These are phyloP conservation scores for Arrhamphus sclerolepis DNA, from an alignment of 2,797 vertebrate species.

Conservation along the genomic window DNA sequence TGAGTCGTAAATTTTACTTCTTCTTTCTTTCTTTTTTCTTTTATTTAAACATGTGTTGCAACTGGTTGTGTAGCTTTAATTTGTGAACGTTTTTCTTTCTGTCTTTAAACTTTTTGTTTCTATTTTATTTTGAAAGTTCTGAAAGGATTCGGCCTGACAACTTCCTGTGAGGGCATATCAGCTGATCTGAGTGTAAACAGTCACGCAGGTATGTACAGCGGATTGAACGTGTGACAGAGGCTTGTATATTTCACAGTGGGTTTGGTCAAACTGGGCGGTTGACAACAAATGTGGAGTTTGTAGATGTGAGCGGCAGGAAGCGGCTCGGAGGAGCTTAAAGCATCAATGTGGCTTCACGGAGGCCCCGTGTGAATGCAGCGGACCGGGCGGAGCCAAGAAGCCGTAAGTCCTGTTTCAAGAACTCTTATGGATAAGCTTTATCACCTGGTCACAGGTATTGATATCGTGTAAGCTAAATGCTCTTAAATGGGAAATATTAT, in stretches of 20 bases:
- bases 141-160: fast-evolving
- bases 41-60: no score
- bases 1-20: no score
- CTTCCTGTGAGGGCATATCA: conserved; percentile 57
- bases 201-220: not conserved
- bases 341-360: conserved; percentile 47
- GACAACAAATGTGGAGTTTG: not conserved
- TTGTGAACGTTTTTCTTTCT: not conserved
- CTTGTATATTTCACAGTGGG: not conserved
- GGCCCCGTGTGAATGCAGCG: conserved; percentile 30
- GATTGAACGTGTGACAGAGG: not conserved
- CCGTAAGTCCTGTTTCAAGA: conserved; percentile 48
- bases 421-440: no score
- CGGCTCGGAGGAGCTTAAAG: conserved; percentile 33
- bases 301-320: conserved; percentile 16
- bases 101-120: not conserved
- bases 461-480: no score
- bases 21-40: no score
- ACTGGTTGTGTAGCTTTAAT: no score
- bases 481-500: no score
- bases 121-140: conserved; percentile 61
- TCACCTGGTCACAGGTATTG: no score
- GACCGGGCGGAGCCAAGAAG: conserved; percentile 18
- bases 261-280: not conserved
- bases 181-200: conserved; percentile 72